Base-by-base conservation (phyloP, 23 tunicate genomes). In the Trididemnum miniatum region DNA sequence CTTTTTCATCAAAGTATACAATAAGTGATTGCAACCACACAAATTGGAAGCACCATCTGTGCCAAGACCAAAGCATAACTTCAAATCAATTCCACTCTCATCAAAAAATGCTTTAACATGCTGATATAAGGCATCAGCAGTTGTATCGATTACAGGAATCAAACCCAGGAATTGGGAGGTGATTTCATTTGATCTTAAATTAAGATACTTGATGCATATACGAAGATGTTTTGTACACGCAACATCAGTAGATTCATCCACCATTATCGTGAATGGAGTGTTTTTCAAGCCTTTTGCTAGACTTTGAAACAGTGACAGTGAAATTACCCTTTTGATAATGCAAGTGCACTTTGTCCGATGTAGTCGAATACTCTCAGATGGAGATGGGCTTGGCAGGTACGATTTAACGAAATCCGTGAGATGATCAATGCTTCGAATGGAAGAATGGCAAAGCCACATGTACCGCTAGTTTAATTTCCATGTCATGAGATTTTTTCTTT, bases 11-110 rank as follows among this genome's bases (percentile, higher is more conserved):
- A 73, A 69, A 40, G 79, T 73, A 37, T 7, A 73, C 5, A 73
- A 39, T 73, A 59, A 39, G 20, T 73, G 79, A 40, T 73, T n/a
- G 22, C 30, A 38, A 39, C 79, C 79, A 73, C 79, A 73, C 79
- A 73, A 26, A 73, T 73, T 73, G 1, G 79, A 73, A 20, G 59
- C 79, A 7, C 79, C 79, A 73, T 73, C 79, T 73, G 59, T 37
- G 31, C 79, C 79, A 38, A 73, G 20, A 12, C 29, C 79, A 73
- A 73, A 22, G 59, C 79, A 73, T 3, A 20, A 7, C 2, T 73
- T 73, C 20, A 37, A 38, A 39, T 73, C 79, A 73, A 73, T n/a
- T 12, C 25, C 39, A 34, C 5, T 40, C 31, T 12, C 29, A 2
- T 69, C 5, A 7, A 73, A 73, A 73, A 37, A 73, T 2, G 20